Evolutionary conservation across 2,797 vertebrate species (phyloP), one percentile per base, ranked within the genome.

Genomic region (Notolepis coatsorum): DNA sequence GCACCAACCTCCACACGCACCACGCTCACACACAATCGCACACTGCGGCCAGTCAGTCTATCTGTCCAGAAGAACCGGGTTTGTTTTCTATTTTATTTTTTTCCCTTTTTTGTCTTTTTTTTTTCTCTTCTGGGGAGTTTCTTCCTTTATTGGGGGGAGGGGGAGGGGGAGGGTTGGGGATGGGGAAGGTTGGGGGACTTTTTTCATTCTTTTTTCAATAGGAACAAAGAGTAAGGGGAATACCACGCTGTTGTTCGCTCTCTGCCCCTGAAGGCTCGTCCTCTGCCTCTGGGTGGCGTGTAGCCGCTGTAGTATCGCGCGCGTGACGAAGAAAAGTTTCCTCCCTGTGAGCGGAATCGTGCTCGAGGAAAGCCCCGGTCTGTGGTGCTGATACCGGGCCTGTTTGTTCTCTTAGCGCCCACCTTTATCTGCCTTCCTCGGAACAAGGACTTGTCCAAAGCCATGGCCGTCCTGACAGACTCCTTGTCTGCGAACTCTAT

Each of bases 141-240:
- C 86, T 89, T 91, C 86, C 87, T 88, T 92, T 92, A 84, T 88
- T 88, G 84, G 78, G 79, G 82, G 84, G 73, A 66, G 50, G 70
- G 80, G 84, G 33, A 39, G 33, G 15, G 80, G 61, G 64, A 28
- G 41, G 56, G 74, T 68, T 51, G 48, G 39, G 50, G 50, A 17
- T 56, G 12, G 35, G 35, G 35, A 37, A n/a, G n/a, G n/a, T n/a
- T n/a, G n/a, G n/a, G n/a, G n/a, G n/a, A n/a, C n/a, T n/a, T n/a
- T n/a, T n/a, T n/a, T n/a, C n/a, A n/a, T n/a, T n/a, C n/a, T n/a
- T n/a, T n/a, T n/a, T n/a, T n/a, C n/a, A n/a, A n/a, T n/a, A n/a
- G n/a, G n/a, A n/a, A n/a, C n/a, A n/a, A n/a, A n/a, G n/a, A 97
- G 95, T 97, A 97, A 96, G 96, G 96, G 95, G 95, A 95, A 96